phyloP scores from a whole-genome alignment of 2,113 vertebrate species.

The Colossoma macropomum region DNA sequence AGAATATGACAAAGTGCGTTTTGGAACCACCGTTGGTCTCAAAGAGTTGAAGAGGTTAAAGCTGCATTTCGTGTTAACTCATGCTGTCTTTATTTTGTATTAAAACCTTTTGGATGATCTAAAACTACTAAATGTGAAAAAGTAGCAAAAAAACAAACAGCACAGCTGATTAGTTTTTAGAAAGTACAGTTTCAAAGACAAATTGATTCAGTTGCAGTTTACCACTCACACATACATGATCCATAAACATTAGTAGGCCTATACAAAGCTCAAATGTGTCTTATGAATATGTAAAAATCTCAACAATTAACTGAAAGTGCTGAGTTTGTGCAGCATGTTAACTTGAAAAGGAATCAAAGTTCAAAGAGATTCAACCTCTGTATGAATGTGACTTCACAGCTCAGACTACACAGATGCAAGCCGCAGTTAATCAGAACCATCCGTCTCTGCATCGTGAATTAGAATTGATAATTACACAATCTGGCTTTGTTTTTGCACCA shows the following conservation, averaged over 20 bases:
- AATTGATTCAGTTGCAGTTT: background rate
- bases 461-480: slow-evolving; percentile 59
- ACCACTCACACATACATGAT: background rate
- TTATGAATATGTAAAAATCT: background rate
- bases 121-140: background rate
- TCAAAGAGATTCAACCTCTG: slow-evolving; percentile 4
- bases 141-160: slow-evolving; percentile 16
- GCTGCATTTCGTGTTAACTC: too few species aligned
- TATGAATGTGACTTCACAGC: slow-evolving; percentile 54
- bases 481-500: slow-evolving; percentile 51
- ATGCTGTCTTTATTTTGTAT: too few species aligned
- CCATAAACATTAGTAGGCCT: slow-evolving; percentile 17
- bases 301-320: background rate
- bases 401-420: slow-evolving; percentile 52
- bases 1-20: too few species aligned
- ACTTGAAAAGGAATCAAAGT: slow-evolving; percentile 26
- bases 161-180: background rate
- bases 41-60: too few species aligned
- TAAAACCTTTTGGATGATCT: too few species aligned
- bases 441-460: slow-evolving; percentile 42
- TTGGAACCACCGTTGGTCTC: too few species aligned
- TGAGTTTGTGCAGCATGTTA: slow-evolving; percentile 15
- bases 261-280: background rate
- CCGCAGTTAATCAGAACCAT: slow-evolving; percentile 34
- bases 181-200: background rate